Conservation (phyloP, 2,113 vertebrate genomes). For the Fregetta grallaria region DNA sequence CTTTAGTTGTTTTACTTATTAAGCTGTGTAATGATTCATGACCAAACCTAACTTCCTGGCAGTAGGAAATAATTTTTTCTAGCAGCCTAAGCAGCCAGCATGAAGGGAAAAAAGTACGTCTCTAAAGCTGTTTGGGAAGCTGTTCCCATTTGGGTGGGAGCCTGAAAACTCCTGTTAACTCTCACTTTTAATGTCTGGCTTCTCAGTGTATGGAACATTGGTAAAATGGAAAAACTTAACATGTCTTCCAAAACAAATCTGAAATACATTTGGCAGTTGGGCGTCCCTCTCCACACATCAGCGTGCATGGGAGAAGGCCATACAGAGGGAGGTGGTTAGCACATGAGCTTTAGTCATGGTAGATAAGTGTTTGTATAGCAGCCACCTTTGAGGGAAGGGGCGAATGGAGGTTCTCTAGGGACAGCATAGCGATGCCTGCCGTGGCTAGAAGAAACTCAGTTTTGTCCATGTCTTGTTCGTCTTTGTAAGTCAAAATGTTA, state of each 20-base stretch:
- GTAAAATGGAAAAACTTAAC: constrained; percentile 52
- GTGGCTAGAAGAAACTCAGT: not conserved
- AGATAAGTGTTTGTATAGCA: constrained; percentile 28
- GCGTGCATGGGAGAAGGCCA: not conserved
- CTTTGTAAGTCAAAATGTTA: not conserved
- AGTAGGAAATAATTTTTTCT: not conserved
- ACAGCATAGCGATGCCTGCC: not conserved
- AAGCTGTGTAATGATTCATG: constrained; percentile 9
- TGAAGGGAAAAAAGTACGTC: not conserved
- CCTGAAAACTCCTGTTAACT: not conserved
- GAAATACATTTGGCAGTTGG: not conserved
- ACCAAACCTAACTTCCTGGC: not conserved
- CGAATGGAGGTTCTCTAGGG: not conserved
- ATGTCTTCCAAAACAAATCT: not conserved
- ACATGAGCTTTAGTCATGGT: constrained; percentile 41
- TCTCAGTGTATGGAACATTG: not conserved
- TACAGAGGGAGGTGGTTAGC: not conserved
- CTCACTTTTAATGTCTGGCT: not conserved
- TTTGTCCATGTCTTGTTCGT: not conserved
- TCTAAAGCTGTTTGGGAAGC: not conserved
- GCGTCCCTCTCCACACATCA: not conserved
- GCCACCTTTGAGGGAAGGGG: not conserved
- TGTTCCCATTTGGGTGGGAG: constrained; percentile 21
- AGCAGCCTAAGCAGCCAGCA: not conserved
- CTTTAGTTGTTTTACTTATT: constrained; percentile 3